A percentile compares a stretch with the other conserved stretches of the same genome.
These are phyloP conservation scores for Dysdera silvatica DNA, from an alignment of 1,140 invertebrate genomes.

Conservation along the genomic window DNA sequence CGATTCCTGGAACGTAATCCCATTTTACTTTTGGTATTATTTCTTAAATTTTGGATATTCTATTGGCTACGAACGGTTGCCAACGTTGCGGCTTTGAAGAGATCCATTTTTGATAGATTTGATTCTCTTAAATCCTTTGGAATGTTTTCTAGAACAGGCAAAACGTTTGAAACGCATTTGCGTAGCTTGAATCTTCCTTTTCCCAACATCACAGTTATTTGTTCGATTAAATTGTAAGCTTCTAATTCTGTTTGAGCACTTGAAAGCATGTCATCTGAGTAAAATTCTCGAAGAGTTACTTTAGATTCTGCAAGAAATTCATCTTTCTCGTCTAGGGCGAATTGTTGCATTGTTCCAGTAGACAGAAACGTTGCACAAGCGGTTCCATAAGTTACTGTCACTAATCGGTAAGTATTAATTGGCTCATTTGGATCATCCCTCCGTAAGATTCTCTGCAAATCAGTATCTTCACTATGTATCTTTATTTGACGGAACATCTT, in stretches of 20 bases:
- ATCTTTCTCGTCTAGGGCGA: slow-evolving; percentile 32
- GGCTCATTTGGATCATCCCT: slow-evolving; percentile 31
- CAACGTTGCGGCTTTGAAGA: slow-evolving; percentile 33
- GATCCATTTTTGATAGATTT: slow-evolving; percentile 41
- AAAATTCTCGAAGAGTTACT: slow-evolving; percentile 24
- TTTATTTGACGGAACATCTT: slow-evolving; percentile 45
- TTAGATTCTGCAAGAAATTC: slow-evolving; percentile 28
- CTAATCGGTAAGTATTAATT: slow-evolving; percentile 37
- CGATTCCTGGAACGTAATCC: no score
- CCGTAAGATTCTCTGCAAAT: slow-evolving; percentile 45
- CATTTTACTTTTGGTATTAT: not conserved
- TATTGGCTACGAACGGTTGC: slow-evolving; percentile 11
- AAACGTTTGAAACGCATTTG: slow-evolving; percentile 41
- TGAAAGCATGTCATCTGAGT: slow-evolving; percentile 37
- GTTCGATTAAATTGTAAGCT: slow-evolving; percentile 18
- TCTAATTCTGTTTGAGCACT: slow-evolving; percentile 25
- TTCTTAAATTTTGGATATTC: slow-evolving; percentile 10
- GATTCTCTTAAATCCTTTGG: not conserved
- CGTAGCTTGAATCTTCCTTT: slow-evolving; percentile 38
- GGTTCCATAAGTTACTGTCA: slow-evolving; percentile 40
- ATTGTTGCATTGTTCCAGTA: slow-evolving; percentile 34
- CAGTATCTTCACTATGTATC: slow-evolving; percentile 36
- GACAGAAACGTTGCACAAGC: slow-evolving; percentile 39
- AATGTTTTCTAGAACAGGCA: not conserved
- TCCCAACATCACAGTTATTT: slow-evolving; percentile 30